A percentile compares a stretch with the other conserved stretches of the same genome.
phyloP scores from a whole-genome alignment of 2,113 vertebrate genomes.

The Progne subis region DNA sequence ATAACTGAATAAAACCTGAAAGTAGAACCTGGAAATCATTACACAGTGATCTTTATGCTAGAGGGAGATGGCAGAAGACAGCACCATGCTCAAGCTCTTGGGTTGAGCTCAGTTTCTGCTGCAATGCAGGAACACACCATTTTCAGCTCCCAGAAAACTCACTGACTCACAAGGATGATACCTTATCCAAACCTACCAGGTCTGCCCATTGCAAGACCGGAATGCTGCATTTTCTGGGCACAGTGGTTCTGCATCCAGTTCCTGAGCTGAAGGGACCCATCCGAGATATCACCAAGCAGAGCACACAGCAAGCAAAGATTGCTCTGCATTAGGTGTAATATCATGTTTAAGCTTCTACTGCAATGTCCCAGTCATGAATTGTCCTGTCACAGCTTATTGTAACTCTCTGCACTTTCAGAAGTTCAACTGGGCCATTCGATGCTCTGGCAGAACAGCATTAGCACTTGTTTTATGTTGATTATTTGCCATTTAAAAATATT shows the following conservation, averaged over 20 bases:
- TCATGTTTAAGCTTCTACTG: neutral
- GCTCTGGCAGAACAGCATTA: neutral
- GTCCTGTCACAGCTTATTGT: neutral
- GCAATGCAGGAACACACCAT: neutral
- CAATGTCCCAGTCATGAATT: neutral
- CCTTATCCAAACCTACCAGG: neutral
- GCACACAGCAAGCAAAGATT: neutral
- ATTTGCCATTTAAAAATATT: neutral
- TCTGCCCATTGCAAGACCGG: neutral
- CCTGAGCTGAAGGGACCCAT: neutral
- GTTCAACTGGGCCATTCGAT: neutral
- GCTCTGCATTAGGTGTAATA: neutral
- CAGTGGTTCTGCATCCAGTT: neutral
- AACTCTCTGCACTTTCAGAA: neutral
- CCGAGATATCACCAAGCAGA: neutral
- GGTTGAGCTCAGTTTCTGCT: neutral
- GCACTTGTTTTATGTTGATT: neutral
- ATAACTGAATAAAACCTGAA: neutral
- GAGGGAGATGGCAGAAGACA: neutral
- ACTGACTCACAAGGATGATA: neutral
- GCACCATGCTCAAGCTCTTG: neutral
- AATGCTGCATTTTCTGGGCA: neutral
- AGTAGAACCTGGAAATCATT: neutral
- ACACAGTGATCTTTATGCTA: neutral
- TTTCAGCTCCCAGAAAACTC: neutral